A percentile compares a stretch with the other conserved stretches of the same genome.
phyloP scores from a whole-genome alignment of 2,888 invertebrate species.

The Yponomeuta cagnagella region DNA sequence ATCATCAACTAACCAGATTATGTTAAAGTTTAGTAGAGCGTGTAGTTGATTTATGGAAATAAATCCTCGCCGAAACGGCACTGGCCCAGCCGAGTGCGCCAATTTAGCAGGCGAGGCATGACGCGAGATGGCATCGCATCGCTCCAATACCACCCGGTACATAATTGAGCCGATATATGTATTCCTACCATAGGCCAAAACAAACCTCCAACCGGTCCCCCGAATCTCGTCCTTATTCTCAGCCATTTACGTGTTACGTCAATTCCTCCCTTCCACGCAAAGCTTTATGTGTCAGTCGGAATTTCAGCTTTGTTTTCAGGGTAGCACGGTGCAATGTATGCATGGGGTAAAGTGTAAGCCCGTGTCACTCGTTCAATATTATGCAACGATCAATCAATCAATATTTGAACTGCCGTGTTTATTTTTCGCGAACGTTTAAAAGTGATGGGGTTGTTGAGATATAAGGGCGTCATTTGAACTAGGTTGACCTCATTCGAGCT shows the following conservation, averaged over 20 bases:
- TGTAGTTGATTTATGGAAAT: too few relatives aligned
- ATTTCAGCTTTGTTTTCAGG: not conserved
- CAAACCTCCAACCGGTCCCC: not conserved
- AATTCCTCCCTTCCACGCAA: not conserved
- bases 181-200: not conserved
- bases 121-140: conserved; percentile 5
- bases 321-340: not conserved
- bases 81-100: not conserved
- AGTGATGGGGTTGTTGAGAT: not conserved
- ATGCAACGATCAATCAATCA: conserved; percentile 12
- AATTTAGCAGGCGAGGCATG: conserved; percentile 9
- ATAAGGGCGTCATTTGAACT: not conserved
- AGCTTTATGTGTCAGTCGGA: not conserved
- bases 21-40: too few relatives aligned
- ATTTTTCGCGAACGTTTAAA: conserved; percentile 20
- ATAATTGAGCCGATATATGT: conserved; percentile 3
- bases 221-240: not conserved
- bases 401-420: conserved; percentile 14
- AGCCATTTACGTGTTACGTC: not conserved
- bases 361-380: conserved; percentile 11
- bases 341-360: not conserved
- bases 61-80: not conserved
- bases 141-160: conserved; percentile 4
- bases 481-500: too few relatives aligned
- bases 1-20: too few relatives aligned